Conservation (phyloP, 2,113 vertebrate genomes). For the Ellobius talpinus region DNA sequence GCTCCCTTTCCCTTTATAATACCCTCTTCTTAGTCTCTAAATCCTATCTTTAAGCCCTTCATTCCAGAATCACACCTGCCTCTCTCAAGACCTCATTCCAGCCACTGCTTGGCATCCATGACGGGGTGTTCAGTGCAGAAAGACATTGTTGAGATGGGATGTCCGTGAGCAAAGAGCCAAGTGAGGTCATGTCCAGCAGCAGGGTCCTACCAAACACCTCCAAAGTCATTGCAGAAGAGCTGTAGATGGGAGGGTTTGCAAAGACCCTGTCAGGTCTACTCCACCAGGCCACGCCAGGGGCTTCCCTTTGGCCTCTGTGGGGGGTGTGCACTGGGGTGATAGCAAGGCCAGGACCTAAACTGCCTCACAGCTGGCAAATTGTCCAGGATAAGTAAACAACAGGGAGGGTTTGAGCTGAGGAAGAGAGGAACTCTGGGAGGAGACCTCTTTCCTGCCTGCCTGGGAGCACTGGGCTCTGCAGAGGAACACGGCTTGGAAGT, state of each 20-base stretch:
- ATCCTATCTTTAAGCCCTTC: background rate
- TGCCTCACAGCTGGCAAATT: background rate
- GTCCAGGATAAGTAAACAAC: background rate
- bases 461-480: no score
- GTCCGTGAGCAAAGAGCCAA: background rate
- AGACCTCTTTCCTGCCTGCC: no score
- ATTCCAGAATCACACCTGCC: background rate
- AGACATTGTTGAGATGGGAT: background rate
- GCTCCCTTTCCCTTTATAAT: background rate
- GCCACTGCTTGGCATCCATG: background rate
- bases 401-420: background rate
- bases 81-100: background rate
- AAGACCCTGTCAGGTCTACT: background rate
- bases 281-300: background rate
- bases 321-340: background rate
- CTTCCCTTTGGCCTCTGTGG: background rate
- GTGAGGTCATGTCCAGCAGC: background rate
- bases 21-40: background rate
- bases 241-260: rapidly evolving
- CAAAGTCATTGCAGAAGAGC: background rate
- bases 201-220: background rate
- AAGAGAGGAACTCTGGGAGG: no score
- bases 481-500: background rate
- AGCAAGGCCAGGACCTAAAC: background rate
- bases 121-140: background rate